These are phyloP conservation scores for Rostrhamus sociabilis DNA, from an alignment of 2,797 vertebrate genomes.

Conservation along the genomic window DNA sequence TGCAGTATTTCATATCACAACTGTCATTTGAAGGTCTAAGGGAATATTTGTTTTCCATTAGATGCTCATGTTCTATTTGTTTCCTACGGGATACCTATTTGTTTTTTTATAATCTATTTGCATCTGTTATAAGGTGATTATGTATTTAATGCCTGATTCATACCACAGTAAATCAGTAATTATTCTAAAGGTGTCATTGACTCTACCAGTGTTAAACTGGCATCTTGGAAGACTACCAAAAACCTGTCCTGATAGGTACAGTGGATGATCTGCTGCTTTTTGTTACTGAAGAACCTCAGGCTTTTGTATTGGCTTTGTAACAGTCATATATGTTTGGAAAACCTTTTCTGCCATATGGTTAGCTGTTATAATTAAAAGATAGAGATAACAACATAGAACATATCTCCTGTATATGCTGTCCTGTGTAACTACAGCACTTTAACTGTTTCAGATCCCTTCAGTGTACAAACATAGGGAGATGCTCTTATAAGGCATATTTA, in stretches of 20 bases:
- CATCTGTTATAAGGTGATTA: not conserved
- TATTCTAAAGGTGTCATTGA: conserved; percentile 1
- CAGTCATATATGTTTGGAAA: not conserved
- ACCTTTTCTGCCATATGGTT: not conserved
- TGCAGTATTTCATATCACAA: not conserved
- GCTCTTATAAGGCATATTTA: not conserved
- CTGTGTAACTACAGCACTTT: not conserved
- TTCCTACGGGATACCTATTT: not conserved
- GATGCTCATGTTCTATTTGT: not conserved
- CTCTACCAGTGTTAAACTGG: not conserved
- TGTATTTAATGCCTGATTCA: not conserved
- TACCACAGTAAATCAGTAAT: not conserved
- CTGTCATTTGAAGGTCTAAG: not conserved
- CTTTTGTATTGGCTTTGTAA: not conserved
- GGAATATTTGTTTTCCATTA: not conserved
- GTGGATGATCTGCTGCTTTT: not conserved
- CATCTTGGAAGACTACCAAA: not conserved
- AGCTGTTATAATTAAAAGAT: not conserved
- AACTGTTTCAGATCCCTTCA: not conserved
- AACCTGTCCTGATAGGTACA: not conserved
- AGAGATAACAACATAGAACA: not conserved
- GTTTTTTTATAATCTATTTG: not conserved
- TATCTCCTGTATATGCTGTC: not conserved
- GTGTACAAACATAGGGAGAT: not conserved
- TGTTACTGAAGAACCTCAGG: not conserved